Evolutionary conservation across 2,888 invertebrate species (phyloP).

Genomic region (Serrognathus titanus): DNA sequence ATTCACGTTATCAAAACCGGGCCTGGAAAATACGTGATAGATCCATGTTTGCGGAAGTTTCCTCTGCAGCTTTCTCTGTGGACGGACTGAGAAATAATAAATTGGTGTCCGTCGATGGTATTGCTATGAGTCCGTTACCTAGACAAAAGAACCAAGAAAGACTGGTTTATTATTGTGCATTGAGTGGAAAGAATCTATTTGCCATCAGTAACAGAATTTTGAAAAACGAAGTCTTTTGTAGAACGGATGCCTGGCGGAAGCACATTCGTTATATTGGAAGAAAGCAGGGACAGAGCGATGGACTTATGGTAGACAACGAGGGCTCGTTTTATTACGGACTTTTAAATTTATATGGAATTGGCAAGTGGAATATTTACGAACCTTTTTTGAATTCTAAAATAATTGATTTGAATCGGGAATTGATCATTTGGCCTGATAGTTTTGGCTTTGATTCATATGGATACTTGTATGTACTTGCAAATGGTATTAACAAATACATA

Average conservation of each 20-base stretch:
- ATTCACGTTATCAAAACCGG: slow-evolving; percentile 52
- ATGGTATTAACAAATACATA: slow-evolving; percentile 58
- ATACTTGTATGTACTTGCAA: slow-evolving; percentile 50
- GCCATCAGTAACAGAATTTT: slow-evolving; percentile 59
- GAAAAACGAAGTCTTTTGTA: slow-evolving; percentile 52
- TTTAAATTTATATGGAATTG: slow-evolving; percentile 64
- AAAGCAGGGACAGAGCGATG: slow-evolving; percentile 65
- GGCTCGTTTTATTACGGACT: slow-evolving; percentile 65
- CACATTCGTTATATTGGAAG: slow-evolving; percentile 55
- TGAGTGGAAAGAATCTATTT: slow-evolving; percentile 50
- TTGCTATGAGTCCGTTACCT: slow-evolving; percentile 65
- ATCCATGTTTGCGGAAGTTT: slow-evolving; percentile 61
- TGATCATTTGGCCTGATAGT: slow-evolving; percentile 67
- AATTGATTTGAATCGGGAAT: slow-evolving; percentile 60
- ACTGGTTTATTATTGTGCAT: slow-evolving; percentile 35
- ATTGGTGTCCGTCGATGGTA: slow-evolving; percentile 65
- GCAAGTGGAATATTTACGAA: slow-evolving; percentile 61
- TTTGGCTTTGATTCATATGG: slow-evolving; percentile 63
- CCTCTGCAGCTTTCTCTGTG: slow-evolving; percentile 59
- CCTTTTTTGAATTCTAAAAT: slow-evolving; percentile 56
- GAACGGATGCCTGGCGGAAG: slow-evolving; percentile 33
- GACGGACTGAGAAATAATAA: slow-evolving; percentile 56
- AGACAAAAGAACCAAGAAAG: slow-evolving; percentile 25
- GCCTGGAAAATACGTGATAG: slow-evolving; percentile 66
- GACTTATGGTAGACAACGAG: slow-evolving; percentile 65